These are phyloP conservation scores for Ganaspis sp. DNA, from an alignment of 1,140 invertebrate genomes.

Conservation along the genomic window DNA sequence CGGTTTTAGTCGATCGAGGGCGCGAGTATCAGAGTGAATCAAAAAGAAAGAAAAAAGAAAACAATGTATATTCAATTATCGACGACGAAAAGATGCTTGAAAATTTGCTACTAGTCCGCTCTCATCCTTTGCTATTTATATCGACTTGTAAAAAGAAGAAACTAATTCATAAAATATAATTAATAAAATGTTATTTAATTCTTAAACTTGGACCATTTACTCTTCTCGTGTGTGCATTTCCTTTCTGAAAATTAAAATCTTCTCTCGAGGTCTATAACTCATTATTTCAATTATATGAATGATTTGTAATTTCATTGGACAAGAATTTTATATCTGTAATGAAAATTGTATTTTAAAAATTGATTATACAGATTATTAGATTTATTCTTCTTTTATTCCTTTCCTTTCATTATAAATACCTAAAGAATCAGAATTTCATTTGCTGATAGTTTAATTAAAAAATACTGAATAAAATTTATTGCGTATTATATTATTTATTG, in stretches of 20 bases:
- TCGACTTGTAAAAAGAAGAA: conserved; percentile 2
- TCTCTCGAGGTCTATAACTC: background rate
- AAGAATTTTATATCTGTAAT: conserved; percentile 23
- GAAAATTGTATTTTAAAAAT: conserved; percentile 18
- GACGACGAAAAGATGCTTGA: background rate
- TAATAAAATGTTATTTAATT: background rate
- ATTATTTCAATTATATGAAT: background rate
- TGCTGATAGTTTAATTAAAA: no score
- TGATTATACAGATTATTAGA: conserved; percentile 9
- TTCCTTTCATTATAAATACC: background rate
- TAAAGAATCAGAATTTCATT: background rate
- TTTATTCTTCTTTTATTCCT: conserved; percentile 18
- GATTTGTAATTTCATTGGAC: conserved; percentile 2
- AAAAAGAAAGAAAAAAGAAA: background rate
- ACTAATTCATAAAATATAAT: background rate
- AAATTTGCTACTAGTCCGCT: conserved; percentile 37
- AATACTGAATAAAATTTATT: no score
- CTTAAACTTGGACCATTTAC: conserved; percentile 19
- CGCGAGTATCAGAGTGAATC: conserved; percentile 18
- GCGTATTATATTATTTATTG: no score
- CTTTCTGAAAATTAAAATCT: background rate
- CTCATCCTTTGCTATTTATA: conserved; percentile 38
- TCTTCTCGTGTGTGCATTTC: conserved; percentile 1
- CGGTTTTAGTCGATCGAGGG: conserved; percentile 9
- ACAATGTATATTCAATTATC: conserved; percentile 13